These are phyloP conservation scores for Kuschelorhynchus macadamiae DNA, from an alignment of 2,888 invertebrate species.

Conservation along the genomic window DNA sequence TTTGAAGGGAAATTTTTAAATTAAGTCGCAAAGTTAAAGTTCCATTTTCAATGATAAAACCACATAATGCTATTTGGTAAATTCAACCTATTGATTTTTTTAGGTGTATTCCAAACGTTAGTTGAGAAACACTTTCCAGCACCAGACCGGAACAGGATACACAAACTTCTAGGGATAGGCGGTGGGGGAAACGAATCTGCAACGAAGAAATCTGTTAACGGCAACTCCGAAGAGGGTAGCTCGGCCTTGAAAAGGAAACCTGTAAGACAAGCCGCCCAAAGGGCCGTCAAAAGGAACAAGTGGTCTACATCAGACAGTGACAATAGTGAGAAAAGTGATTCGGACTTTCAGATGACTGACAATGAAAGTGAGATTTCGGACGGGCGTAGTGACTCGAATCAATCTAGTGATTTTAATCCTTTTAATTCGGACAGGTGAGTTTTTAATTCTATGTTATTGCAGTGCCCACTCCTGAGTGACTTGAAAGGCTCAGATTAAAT, in stretches of 20 bases:
- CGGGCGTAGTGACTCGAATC: conserved; percentile 73
- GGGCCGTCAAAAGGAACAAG: conserved; percentile 73
- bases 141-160: conserved; percentile 79
- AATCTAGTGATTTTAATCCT: conserved; percentile 92
- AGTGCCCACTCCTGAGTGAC: neutral
- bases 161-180: conserved; percentile 69
- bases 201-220: conserved; percentile 59
- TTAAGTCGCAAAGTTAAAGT: no score
- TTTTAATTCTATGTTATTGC: neutral
- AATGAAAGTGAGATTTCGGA: conserved; percentile 71
- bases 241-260: conserved; percentile 73
- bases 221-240: conserved; percentile 61
- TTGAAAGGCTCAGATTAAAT: no score
- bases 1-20: no score
- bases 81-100: conserved; percentile 26
- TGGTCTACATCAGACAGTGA: conserved; percentile 78
- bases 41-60: no score
- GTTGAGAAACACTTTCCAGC: conserved; percentile 99
- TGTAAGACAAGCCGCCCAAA: conserved; percentile 74
- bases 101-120: conserved; percentile 93
- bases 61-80: no score
- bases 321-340: conserved; percentile 72
- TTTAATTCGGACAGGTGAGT: conserved; percentile 78
- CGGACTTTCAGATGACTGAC: conserved; percentile 72
- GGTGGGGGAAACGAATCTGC: conserved; percentile 58